phyloP scores from a whole-genome alignment of 2,113 vertebrate genomes.

The Oxyruncus cristatus region DNA sequence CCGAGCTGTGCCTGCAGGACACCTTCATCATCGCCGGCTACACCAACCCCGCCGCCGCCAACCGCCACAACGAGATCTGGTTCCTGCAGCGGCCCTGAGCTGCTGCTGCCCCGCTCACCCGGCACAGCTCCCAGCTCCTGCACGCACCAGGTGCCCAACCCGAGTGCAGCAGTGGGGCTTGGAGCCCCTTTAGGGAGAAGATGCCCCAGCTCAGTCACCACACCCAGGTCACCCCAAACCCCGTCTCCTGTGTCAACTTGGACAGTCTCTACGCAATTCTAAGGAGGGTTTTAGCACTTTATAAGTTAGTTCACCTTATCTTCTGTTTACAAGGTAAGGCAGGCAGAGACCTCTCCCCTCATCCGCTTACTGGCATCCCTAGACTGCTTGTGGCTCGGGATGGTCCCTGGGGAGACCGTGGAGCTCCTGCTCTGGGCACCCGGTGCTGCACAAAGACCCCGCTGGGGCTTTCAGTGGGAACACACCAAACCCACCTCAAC shows the following conservation, averaged over 20 bases:
- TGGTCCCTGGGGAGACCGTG: neutral
- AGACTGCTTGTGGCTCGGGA: neutral
- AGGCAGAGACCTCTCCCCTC: neutral
- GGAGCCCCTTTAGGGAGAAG: neutral
- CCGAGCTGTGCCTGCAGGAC: slow-evolving; percentile 67
- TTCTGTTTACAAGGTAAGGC: neutral
- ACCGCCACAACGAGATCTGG: slow-evolving; percentile 88
- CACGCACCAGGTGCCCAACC: neutral
- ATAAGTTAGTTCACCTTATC: neutral
- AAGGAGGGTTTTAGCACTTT: neutral
- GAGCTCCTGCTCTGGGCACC: neutral
- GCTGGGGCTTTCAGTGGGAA: neutral
- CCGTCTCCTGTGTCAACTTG: fast-evolving
- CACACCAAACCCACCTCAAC: neutral
- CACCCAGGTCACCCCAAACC: neutral
- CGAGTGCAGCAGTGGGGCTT: fast-evolving
- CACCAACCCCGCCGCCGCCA: slow-evolving; percentile 84
- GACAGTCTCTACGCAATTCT: neutral
- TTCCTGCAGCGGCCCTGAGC: slow-evolving; percentile 75
- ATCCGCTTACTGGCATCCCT: neutral
- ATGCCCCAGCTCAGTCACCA: neutral
- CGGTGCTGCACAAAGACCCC: neutral
- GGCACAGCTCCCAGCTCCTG: neutral
- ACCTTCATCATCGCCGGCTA: slow-evolving; percentile 87
- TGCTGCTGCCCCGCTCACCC: neutral